Conservation (phyloP, 2,888 invertebrate genomes). For the Prosapia bicincta region DNA sequence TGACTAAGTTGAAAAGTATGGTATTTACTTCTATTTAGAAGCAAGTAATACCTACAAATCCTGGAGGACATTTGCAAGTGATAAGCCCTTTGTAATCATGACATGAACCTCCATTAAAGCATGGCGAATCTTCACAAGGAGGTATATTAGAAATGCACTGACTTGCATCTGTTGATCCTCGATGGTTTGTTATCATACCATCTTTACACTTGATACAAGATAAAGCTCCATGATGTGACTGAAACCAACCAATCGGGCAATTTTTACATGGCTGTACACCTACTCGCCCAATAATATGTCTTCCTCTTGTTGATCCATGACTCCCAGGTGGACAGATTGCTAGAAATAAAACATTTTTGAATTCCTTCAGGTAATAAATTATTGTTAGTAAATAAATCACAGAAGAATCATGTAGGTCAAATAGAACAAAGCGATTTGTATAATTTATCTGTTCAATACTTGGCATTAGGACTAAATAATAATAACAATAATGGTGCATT, state of each 20-base stretch:
- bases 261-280: conserved; percentile 56
- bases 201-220: conserved; percentile 52
- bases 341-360: conserved; percentile 42
- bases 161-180: background rate
- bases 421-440: too few species aligned
- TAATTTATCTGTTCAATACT: too few species aligned
- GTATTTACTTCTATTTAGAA: too few species aligned
- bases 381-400: too few species aligned
- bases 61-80: conserved; percentile 51
- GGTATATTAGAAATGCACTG: background rate
- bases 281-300: conserved; percentile 37
- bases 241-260: conserved; percentile 59
- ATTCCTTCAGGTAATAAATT: too few species aligned
- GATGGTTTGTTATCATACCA: conserved; percentile 9
- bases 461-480: too few species aligned
- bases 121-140: conserved; percentile 51
- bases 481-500: too few species aligned
- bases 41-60: conserved; percentile 50
- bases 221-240: conserved; percentile 55
- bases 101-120: conserved; percentile 48
- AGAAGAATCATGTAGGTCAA: too few species aligned
- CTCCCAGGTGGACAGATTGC: conserved; percentile 56
- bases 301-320: conserved; percentile 32
- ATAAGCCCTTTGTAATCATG: conserved; percentile 43
- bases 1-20: too few species aligned